phyloP scores from a whole-genome alignment of 2,888 invertebrate genomes.

The Caenorhabditis becei region DNA sequence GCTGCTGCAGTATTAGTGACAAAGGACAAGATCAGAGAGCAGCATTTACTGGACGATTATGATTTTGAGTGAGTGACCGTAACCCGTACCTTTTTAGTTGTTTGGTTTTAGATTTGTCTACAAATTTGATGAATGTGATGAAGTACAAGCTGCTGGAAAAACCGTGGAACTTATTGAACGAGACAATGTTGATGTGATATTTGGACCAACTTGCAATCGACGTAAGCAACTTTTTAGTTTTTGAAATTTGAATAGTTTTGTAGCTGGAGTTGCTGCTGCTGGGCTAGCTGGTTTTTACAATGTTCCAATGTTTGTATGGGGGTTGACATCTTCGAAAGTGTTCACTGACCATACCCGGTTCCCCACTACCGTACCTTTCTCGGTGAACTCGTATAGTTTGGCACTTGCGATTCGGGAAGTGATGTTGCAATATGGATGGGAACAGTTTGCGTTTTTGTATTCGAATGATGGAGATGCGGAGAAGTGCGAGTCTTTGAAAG shows the following conservation, averaged over 20 bases:
- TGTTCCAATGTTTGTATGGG: constrained; percentile 65
- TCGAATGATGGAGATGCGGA: constrained; percentile 59
- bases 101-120: constrained; percentile 57
- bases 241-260: constrained; percentile 4
- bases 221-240: constrained; percentile 15
- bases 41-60: constrained; percentile 60
- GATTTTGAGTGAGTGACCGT: constrained; percentile 55
- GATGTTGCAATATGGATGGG: constrained; percentile 70
- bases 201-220: constrained; percentile 66
- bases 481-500: constrained; percentile 63
- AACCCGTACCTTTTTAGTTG: not conserved
- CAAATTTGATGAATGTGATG: constrained; percentile 67
- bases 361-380: constrained; percentile 62
- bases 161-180: constrained; percentile 47
- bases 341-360: constrained; percentile 54
- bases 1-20: constrained; percentile 65
- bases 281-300: constrained; percentile 63
- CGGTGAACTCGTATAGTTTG: constrained; percentile 52
- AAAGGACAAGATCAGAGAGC: constrained; percentile 53
- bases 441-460: constrained; percentile 73
- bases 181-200: constrained; percentile 62
- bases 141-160: constrained; percentile 47
- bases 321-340: constrained; percentile 48
- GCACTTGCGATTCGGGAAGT: constrained; percentile 57
- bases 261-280: constrained; percentile 63